Conservation (phyloP, 1,140 invertebrate genomes). For the Anthonomus grandis region DNA sequence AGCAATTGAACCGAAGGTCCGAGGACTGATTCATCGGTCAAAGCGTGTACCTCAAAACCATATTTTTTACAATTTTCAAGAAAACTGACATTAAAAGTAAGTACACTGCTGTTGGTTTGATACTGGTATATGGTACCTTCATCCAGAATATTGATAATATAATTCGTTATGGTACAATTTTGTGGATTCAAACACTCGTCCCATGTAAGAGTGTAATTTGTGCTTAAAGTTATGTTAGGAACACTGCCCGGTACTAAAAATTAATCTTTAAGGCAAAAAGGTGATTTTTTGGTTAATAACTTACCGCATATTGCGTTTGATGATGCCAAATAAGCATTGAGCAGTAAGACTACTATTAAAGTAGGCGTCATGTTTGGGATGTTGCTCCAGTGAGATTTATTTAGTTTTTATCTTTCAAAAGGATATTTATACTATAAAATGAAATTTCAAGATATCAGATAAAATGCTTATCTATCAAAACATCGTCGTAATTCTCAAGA, state of each 20-base stretch:
- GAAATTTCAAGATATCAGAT: too few species aligned
- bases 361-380: too few species aligned
- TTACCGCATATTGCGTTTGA: constrained; percentile 2
- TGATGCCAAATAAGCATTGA: neutral
- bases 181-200: neutral
- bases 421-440: too few species aligned
- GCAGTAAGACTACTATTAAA: neutral
- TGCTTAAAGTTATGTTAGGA: neutral
- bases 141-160: constrained; percentile 3
- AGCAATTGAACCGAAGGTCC: neutral
- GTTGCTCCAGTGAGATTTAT: too few species aligned
- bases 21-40: constrained; percentile 5
- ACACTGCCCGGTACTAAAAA: constrained; percentile 8
- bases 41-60: constrained; percentile 5
- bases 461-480: too few species aligned
- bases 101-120: neutral
- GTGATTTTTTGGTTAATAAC: neutral
- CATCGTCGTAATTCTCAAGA: too few species aligned
- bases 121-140: constrained; percentile 1
- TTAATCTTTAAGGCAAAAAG: neutral
- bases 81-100: neutral
- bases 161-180: neutral
- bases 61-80: constrained; percentile 19
- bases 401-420: too few species aligned
- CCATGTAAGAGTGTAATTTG: neutral